Evolutionary conservation across 2,888 invertebrate genomes (phyloP).

Genomic region (Thecophora atra): DNA sequence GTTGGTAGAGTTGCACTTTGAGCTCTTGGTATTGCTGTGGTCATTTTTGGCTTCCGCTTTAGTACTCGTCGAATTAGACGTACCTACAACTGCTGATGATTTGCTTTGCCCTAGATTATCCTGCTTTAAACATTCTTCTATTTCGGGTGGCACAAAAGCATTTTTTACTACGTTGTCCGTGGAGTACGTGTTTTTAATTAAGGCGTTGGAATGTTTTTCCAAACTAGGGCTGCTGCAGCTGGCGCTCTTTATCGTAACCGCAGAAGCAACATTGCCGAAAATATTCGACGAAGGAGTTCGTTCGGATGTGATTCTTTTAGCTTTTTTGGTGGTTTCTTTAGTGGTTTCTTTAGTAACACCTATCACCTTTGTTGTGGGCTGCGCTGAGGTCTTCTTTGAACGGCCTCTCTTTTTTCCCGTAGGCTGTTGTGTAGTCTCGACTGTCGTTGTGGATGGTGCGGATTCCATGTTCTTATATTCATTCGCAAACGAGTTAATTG

Average conservation of each 20-base stretch:
- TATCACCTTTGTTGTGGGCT: neutral
- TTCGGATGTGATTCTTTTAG: neutral
- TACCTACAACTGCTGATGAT: neutral
- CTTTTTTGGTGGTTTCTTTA: neutral
- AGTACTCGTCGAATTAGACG: neutral
- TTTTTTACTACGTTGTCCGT: constrained; percentile 46
- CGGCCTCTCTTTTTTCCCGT: constrained; percentile 25
- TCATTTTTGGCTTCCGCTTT: neutral
- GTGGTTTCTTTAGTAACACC: neutral
- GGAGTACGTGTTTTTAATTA: constrained; percentile 47
- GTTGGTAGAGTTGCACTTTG: neutral
- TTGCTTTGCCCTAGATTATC: constrained; percentile 9
- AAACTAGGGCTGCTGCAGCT: constrained; percentile 39
- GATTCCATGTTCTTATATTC: neutral
- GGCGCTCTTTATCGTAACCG: neutral
- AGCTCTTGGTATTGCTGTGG: neutral
- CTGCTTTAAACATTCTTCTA: constrained; percentile 48
- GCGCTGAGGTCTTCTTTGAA: neutral
- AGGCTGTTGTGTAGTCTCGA: neutral
- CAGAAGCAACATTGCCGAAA: neutral
- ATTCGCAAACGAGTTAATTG: neutral
- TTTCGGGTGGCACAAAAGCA: constrained; percentile 52
- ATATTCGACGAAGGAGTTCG: neutral
- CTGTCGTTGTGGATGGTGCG: constrained; percentile 41
- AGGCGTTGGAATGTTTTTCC: constrained; percentile 15